These are phyloP conservation scores for Halocynthia aurantium DNA, from an alignment of 23 tunicate species.

Conservation along the genomic window DNA sequence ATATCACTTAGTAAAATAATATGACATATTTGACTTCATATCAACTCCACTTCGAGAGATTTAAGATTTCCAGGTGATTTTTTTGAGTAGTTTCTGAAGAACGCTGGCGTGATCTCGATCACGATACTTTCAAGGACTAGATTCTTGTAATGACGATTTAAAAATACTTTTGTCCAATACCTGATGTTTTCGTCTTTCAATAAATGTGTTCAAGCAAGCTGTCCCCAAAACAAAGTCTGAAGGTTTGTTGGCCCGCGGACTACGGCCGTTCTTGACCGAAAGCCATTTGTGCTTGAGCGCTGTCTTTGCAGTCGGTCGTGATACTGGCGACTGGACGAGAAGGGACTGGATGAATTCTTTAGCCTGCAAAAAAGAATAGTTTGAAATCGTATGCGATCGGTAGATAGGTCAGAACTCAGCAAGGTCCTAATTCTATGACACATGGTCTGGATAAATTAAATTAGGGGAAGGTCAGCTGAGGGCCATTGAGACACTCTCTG, in stretches of 20 bases:
- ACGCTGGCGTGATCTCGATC: too few species aligned
- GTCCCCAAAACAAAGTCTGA: background rate
- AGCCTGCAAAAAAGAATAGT: background rate
- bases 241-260: background rate
- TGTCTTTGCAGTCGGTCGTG: conserved; percentile 18
- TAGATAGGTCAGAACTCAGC: background rate
- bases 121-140: too few species aligned
- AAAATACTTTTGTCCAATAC: background rate
- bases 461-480: too few species aligned
- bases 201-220: background rate
- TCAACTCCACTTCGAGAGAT: too few species aligned
- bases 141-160: too few species aligned
- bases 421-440: too few species aligned
- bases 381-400: background rate
- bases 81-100: too few species aligned
- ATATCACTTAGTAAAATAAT: too few species aligned
- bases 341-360: conserved; percentile 24
- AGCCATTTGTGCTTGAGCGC: conserved; percentile 27
- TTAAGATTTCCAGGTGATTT: too few species aligned
- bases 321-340: conserved; percentile 5
- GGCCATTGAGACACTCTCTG: too few species aligned
- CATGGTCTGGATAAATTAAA: too few species aligned
- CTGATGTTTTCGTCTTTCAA: conserved; percentile 20
- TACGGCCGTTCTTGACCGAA: background rate
- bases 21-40: too few species aligned